Evolutionary conservation across 2,797 vertebrate genomes (phyloP).

Genomic region (Anguilla obscura): DNA sequence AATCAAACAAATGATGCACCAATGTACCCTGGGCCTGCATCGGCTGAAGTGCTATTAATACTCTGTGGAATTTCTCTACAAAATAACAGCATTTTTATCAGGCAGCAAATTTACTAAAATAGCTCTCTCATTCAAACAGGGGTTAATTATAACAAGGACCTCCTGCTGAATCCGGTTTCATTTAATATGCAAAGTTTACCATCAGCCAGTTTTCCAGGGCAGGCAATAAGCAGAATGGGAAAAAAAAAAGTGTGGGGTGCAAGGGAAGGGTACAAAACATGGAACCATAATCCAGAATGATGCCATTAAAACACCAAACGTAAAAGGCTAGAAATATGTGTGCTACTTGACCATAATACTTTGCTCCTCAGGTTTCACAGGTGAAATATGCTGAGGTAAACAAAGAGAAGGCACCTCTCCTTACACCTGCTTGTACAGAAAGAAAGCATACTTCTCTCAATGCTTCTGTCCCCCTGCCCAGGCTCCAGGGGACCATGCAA

Average conservation of each 20-base stretch:
- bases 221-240: neutral
- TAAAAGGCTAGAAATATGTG: neutral
- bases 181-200: conserved; percentile 15
- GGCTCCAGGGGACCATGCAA: neutral
- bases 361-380: neutral
- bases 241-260: neutral
- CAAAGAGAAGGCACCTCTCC: neutral
- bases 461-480: neutral
- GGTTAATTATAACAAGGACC: conserved; percentile 20
- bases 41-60: neutral
- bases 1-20: neutral
- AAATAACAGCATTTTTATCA: neutral
- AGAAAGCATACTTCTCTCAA: neutral
- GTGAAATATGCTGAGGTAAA: neutral
- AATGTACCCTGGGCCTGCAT: neutral
- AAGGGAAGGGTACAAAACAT: neutral
- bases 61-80: neutral
- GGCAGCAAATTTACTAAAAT: neutral
- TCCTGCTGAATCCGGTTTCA: neutral
- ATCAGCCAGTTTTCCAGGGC: neutral
- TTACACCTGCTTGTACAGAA: neutral
- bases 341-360: neutral
- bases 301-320: neutral
- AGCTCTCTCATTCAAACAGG: neutral
- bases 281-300: neutral